Conservation (phyloP, 2,888 invertebrate species). For the Embidobia sp. region DNA sequence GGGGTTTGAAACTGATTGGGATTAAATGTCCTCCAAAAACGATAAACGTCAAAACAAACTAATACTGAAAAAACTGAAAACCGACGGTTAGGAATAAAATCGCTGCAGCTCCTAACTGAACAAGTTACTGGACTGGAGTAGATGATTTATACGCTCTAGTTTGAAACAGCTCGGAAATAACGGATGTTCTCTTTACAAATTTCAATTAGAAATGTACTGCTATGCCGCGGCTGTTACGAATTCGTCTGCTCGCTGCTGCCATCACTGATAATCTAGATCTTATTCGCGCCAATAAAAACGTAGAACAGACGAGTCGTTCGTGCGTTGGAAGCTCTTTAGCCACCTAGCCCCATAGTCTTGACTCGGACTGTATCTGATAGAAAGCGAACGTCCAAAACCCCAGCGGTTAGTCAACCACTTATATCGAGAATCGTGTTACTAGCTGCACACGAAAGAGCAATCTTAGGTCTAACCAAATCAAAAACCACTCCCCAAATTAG, state of each 20-base stretch:
- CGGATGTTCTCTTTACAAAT: slow-evolving; percentile 23
- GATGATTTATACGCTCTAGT: slow-evolving; percentile 20
- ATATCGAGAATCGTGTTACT: slow-evolving; percentile 12
- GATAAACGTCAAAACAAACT: neutral
- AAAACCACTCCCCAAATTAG: slow-evolving; percentile 1
- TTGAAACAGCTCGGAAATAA: slow-evolving; percentile 24
- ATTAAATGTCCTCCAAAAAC: too few species aligned
- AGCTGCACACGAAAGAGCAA: neutral
- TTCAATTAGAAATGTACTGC: slow-evolving; percentile 34
- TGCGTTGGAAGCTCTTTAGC: neutral
- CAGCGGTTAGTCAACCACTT: too few species aligned
- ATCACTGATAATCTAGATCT: slow-evolving; percentile 75
- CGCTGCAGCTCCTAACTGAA: neutral
- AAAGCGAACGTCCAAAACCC: too few species aligned
- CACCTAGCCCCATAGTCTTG: too few species aligned
- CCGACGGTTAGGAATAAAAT: neutral
- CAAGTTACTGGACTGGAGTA: slow-evolving; percentile 5
- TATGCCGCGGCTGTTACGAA: slow-evolving; percentile 35
- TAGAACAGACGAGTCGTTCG: neutral
- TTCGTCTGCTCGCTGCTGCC: slow-evolving; percentile 78
- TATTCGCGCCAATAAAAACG: slow-evolving; percentile 15
- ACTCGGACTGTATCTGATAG: too few species aligned
- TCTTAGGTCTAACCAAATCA: slow-evolving; percentile 42
- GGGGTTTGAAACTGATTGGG: too few species aligned
- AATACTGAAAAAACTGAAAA: neutral